Conservation (phyloP, 2,113 vertebrate genomes). For the Clarias gariepinus region DNA sequence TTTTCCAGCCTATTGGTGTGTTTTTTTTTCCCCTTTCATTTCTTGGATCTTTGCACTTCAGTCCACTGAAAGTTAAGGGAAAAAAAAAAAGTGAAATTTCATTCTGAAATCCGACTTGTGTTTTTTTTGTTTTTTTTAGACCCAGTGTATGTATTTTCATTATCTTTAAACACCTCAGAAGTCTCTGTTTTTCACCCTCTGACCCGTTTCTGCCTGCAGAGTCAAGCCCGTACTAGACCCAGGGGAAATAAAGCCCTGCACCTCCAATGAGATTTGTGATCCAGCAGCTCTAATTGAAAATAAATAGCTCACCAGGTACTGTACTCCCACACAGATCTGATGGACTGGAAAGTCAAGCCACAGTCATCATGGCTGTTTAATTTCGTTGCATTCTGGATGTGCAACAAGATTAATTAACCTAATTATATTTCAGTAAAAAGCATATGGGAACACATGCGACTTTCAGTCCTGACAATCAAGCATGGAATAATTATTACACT, state of each 20-base stretch:
- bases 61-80: neutral
- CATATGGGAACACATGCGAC: constrained; percentile 54
- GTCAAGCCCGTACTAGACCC: neutral
- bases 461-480: constrained; percentile 60
- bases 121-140: neutral
- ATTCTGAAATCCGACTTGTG: constrained; percentile 33
- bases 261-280: constrained; percentile 40
- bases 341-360: constrained; percentile 67
- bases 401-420: constrained; percentile 69
- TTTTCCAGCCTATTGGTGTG: neutral
- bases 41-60: neutral
- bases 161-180: neutral
- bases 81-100: neutral
- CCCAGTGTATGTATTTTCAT: neutral
- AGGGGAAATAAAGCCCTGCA: constrained; percentile 46
- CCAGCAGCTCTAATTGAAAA: constrained; percentile 71
- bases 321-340: constrained; percentile 65
- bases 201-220: neutral
- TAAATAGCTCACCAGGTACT: constrained; percentile 68
- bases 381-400: constrained; percentile 64
- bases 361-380: constrained; percentile 64
- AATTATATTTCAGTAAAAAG: constrained; percentile 65
- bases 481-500: constrained; percentile 56
- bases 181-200: neutral
- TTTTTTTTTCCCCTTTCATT: neutral